Evolutionary conservation across 2,797 vertebrate genomes (phyloP), one percentile per base, ranked within the genome.

Genomic region (Passerculus sandwichensis): DNA sequence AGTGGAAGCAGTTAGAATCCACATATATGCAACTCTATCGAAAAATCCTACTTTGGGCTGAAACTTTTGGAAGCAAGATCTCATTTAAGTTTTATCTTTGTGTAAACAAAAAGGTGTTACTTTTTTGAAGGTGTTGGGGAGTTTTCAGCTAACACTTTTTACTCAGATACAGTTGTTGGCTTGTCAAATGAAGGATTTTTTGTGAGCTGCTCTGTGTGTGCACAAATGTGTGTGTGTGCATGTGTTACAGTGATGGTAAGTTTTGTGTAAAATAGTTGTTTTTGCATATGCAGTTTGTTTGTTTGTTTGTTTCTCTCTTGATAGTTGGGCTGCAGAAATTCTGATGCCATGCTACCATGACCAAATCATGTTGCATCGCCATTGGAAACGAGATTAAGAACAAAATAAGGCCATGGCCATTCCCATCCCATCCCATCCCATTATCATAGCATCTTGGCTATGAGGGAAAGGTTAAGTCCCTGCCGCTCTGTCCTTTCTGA

Each of bases 401-500:
- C 96, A 94, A 96, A 96, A 97, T 94, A 96, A 97, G 95, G 97
- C 96, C 92, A 96, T 88, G 96, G 91, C 94, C 97, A 93, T 95
- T 60, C 59, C 59, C 57, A 60, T 91, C 93, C 96, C 97, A 95
- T 96, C 89, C 96, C 97, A 97, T 97, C 88, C 97, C 97, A 97
- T 97, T 94, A 94, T 97, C 97, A 96, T 96, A 97, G 98, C 96
- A 89, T 92, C 91, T 94, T 96, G 95, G 97, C 98, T 96, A 96
- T 96, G 97, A 97, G 97, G 97, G 95, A 96, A 95, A 97, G 97
- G 97, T 98, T 97, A 97, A 98, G 97, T 94, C 96, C 96, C 97
- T 97, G 97, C 98, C 91, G 97, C 97, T 98, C 97, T 98, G 97
- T 98, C 96, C 97, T 97, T 96, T 99, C 96, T 98, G 98, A 96